Percentiles rank a stretch among this genome's conserved stretches.
These are phyloP conservation scores for Drosophila takahashii DNA, from an alignment of 1,140 invertebrate genomes.

Conservation along the genomic window DNA sequence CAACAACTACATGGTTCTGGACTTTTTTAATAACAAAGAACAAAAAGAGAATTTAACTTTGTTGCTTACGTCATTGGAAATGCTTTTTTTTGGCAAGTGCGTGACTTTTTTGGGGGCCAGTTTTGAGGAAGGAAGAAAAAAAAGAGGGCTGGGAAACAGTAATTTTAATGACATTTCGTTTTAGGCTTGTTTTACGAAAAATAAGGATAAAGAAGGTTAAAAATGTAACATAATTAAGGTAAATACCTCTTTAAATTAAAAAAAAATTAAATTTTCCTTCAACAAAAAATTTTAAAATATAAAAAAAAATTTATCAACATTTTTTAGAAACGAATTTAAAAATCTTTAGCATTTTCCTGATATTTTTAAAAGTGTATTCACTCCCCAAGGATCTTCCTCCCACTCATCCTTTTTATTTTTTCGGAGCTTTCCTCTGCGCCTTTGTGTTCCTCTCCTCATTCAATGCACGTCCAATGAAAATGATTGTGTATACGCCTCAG, in stretches of 20 bases:
- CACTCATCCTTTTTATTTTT: conserved; percentile 15
- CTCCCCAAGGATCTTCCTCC: neutral
- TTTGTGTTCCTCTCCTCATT: conserved; percentile 37
- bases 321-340: neutral
- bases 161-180: conserved; percentile 54
- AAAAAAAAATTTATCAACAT: neutral
- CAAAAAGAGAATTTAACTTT: conserved; percentile 43
- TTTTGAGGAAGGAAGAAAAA: neutral
- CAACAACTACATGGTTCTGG: neutral
- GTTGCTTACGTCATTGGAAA: conserved; percentile 64
- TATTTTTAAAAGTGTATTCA: neutral
- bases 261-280: too few species aligned
- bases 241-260: too few species aligned
- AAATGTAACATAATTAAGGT: too few species aligned
- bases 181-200: conserved; percentile 7
- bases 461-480: conserved; percentile 76
- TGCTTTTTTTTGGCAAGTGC: conserved; percentile 47
- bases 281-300: neutral
- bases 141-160: conserved; percentile 7
- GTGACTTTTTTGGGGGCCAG: conserved; percentile 16
- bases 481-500: conserved; percentile 82
- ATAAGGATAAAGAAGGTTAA: neutral
- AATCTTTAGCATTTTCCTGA: neutral
- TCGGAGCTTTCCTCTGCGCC: neutral
- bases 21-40: conserved; percentile 35